Base-by-base conservation (phyloP, 2,888 invertebrate species). In the Erebia aethiops region DNA sequence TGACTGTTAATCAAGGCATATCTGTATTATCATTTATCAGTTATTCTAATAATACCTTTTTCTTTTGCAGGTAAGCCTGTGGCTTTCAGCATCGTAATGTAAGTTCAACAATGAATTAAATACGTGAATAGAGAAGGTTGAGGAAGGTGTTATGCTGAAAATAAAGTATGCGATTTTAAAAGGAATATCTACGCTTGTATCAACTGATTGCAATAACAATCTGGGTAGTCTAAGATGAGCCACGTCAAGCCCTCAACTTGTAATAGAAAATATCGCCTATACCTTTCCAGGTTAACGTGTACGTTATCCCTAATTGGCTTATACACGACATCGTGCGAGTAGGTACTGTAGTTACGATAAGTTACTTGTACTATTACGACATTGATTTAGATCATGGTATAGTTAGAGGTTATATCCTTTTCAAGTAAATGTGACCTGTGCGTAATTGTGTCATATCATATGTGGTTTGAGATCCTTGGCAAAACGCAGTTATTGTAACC, bases 271-370 rank as follows among this genome's bases (percentile, higher is more conserved):
- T 18, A 49, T 49, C 5, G 49, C 16, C 16, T 16, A 18, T 62
- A 14, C 18, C 41, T 18, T 21, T 49, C 62, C 49, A 21, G 46
- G 49, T 46, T 21, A 49, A 14, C 61, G 46, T 18, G 61, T 61
- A 46, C 46, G n/a, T 62, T 62, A 49, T 62, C 21, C 49, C 49
- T 62, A 62, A 62, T 62, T 62, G 49, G 62, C 62, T 62, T 62
- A 49, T 14, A 62, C 18, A 49, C 49, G 18, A 62, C 62, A 62
- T 18, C 62, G 21, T 60, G 14, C 60, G 7, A 13, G 57, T 18
- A 46, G 43, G 18, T 62, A 61, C 61, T 16, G 41, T 41, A 43
- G 8, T 46, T 46, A 26, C 21, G 14, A 49, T 21, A 62, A 49
- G 62, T 49, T 21, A 7, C 21, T 62, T 21, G 49, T 49, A 14